phyloP scores from a whole-genome alignment of 2,113 vertebrate species.

The Hydropotes inermis region DNA sequence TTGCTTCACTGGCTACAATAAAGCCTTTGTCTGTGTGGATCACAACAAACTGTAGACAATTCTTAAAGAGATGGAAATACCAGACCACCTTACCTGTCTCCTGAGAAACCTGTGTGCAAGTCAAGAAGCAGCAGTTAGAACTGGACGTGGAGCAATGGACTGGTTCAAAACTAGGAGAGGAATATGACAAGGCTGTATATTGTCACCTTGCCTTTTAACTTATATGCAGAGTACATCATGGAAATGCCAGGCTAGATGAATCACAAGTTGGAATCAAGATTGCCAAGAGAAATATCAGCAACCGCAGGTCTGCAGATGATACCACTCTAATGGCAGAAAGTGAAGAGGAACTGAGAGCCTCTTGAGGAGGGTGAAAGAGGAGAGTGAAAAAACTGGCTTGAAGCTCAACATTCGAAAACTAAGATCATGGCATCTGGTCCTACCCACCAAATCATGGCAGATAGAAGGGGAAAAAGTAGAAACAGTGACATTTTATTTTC shows the following conservation, averaged over 20 bases:
- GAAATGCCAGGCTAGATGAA: not conserved
- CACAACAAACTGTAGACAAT: not conserved
- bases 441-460: not conserved
- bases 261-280: not conserved
- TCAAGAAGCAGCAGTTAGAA: not conserved
- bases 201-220: not conserved
- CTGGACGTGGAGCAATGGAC: not conserved
- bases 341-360: not conserved
- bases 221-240: not conserved
- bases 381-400: not conserved
- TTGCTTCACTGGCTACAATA: not conserved
- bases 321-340: not conserved
- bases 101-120: not conserved
- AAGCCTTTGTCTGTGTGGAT: not conserved
- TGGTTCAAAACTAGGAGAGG: not conserved
- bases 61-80: not conserved
- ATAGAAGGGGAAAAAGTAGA: not conserved
- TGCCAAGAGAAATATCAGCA: not conserved
- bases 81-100: not conserved
- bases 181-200: not conserved
- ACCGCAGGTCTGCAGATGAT: not conserved
- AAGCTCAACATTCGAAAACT: not conserved
- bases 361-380: not conserved
- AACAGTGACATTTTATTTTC: not conserved
- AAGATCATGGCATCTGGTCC: not conserved